Evolutionary conservation across 2,113 vertebrate species (phyloP).

Genomic region (Charina bottae): DNA sequence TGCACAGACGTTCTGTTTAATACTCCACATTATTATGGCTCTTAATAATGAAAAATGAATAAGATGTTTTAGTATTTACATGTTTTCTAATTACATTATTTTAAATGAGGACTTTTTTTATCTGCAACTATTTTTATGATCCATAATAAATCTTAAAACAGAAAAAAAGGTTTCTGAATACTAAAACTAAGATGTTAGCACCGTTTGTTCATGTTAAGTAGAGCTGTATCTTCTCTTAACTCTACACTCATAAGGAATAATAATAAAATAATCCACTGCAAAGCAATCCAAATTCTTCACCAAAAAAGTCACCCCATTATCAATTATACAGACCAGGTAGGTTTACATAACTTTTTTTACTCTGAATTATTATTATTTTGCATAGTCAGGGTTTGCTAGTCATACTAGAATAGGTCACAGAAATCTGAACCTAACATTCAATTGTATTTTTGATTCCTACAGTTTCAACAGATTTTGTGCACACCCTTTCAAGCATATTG

Average conservation of each 20-base stretch:
- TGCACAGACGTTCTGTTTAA: slow-evolving; percentile 56
- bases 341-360: neutral
- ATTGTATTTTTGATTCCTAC: neutral
- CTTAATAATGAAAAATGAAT: slow-evolving; percentile 7
- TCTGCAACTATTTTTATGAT: neutral
- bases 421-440: neutral
- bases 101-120: neutral
- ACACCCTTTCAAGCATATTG: neutral
- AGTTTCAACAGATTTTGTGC: neutral
- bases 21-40: slow-evolving; percentile 52
- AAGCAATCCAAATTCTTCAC: neutral
- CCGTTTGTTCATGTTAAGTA: neutral
- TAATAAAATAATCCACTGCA: neutral
- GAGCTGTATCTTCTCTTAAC: neutral
- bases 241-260: neutral
- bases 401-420: neutral
- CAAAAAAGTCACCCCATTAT: neutral
- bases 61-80: neutral
- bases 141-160: no score
- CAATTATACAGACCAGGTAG: neutral
- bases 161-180: neutral
- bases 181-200: neutral
- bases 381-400: neutral
- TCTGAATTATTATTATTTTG: neutral
- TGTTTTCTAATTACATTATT: neutral